Evolutionary conservation across 2,888 invertebrate species (phyloP).

Genomic region (Pegoplata infirma): DNA sequence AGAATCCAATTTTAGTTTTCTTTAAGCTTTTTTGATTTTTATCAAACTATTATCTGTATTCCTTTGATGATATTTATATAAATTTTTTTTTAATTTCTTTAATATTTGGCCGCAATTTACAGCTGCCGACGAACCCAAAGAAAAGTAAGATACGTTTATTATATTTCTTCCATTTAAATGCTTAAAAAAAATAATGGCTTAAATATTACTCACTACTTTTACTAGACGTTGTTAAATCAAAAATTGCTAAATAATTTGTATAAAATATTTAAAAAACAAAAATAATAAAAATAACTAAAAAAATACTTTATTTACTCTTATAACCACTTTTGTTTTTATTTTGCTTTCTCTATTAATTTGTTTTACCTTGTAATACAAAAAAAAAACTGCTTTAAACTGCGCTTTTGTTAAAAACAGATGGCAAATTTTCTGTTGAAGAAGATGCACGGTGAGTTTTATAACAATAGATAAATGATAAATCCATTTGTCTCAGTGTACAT

Average conservation of each 20-base stretch:
- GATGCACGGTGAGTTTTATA: conserved; percentile 49
- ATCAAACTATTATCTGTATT: neutral
- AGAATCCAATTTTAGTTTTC: too few species aligned
- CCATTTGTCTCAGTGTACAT: neutral
- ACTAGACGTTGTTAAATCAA: too few species aligned
- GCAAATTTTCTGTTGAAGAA: conserved; percentile 40
- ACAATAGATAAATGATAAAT: neutral
- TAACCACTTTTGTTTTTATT: conserved; percentile 9
- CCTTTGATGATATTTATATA: conserved; percentile 56
- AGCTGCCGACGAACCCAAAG: conserved; percentile 97
- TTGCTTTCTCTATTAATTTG: conserved; percentile 23
- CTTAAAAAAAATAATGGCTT: neutral
- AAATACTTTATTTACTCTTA: neutral
- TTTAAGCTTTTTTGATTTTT: too few species aligned
- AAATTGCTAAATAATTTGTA: neutral
- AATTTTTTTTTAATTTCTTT: conserved; percentile 35
- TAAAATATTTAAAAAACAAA: neutral
- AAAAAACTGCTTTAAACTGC: conserved; percentile 23
- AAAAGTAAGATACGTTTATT: conserved; percentile 86
- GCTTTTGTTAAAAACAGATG: conserved; percentile 47
- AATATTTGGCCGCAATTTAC: conserved; percentile 79
- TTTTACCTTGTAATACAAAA: conserved; percentile 33
- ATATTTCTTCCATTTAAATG: neutral
- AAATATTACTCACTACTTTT: neutral
- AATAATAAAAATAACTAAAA: neutral